Percentiles rank a stretch among this genome's conserved stretches.
Conservation (phyloP, 2,888 invertebrate species). For the Microctonus brassicae region DNA sequence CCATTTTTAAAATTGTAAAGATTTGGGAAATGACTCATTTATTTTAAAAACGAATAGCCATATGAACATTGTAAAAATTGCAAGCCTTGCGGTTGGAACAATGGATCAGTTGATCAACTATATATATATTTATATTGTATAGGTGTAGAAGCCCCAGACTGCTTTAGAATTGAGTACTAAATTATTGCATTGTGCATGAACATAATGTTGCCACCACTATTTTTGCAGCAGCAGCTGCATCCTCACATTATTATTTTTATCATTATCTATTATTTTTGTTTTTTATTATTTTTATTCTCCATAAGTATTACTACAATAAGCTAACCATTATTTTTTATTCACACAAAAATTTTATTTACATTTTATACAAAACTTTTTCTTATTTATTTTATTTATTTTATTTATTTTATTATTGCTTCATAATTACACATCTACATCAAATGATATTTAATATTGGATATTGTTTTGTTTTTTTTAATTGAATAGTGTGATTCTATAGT, state of each 20-base stretch:
- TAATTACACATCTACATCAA: no score
- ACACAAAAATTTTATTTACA: background rate
- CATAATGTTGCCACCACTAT: background rate
- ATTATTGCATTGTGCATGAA: slow-evolving; percentile 36
- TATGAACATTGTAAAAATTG: slow-evolving; percentile 43
- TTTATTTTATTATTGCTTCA: no score
- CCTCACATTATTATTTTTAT: slow-evolving; percentile 19
- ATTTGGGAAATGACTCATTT: background rate
- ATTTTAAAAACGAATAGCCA: slow-evolving; percentile 9
- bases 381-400: no score
- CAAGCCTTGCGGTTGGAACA: slow-evolving; percentile 53
- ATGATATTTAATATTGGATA: no score
- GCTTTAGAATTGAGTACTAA: slow-evolving; percentile 23
- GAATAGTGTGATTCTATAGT: no score
- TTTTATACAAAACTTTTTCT: no score
- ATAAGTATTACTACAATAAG: background rate
- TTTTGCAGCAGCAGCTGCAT: slow-evolving; percentile 34
- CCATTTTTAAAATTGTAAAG: no score
- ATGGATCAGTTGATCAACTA: slow-evolving; percentile 57
- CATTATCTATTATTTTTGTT: slow-evolving; percentile 1
- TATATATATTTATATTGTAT: background rate
- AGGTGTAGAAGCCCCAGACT: background rate
- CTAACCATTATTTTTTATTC: background rate
- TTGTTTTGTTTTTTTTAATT: no score
- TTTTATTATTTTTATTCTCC: slow-evolving; percentile 4